Evolutionary conservation across 2,888 invertebrate genomes (phyloP).

Genomic region (Gnatocerus cornutus): DNA sequence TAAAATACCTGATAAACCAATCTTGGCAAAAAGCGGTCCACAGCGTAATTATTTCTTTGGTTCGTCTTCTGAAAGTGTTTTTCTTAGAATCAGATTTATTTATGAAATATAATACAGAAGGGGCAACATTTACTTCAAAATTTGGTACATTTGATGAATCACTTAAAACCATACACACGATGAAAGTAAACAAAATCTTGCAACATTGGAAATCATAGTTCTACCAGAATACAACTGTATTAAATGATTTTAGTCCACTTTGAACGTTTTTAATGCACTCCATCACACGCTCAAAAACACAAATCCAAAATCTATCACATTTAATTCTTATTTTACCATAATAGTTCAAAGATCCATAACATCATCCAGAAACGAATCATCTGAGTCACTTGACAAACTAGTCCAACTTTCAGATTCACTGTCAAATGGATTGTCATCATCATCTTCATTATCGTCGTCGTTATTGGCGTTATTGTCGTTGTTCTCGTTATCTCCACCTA

Average conservation of each 20-base stretch:
- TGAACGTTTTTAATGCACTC: conserved; percentile 27
- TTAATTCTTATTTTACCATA: conserved; percentile 34
- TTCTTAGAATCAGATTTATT: conserved; percentile 32
- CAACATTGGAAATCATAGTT: neutral
- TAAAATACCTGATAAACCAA: no score
- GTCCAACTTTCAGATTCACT: conserved; percentile 53
- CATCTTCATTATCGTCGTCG: conserved; percentile 59
- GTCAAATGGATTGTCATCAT: conserved; percentile 52
- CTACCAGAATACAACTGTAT: conserved; percentile 1
- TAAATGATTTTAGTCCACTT: neutral
- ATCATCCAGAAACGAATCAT: conserved; percentile 39
- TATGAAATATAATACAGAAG: conserved; percentile 42
- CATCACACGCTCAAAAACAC: conserved; percentile 26
- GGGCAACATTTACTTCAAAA: conserved; percentile 13
- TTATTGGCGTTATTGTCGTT: conserved; percentile 60
- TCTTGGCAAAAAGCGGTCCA: no score
- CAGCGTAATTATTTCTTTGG: no score
- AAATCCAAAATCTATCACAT: conserved; percentile 43
- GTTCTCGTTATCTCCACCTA: conserved; percentile 69
- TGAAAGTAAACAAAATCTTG: conserved; percentile 6
- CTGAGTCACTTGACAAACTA: conserved; percentile 44
- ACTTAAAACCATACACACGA: conserved; percentile 1
- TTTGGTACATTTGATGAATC: conserved; percentile 5
- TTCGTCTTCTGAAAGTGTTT: no score
- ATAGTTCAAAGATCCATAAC: conserved; percentile 19